These are phyloP conservation scores for Tinamus guttatus DNA, from an alignment of 2,113 vertebrate species.

Conservation along the genomic window DNA sequence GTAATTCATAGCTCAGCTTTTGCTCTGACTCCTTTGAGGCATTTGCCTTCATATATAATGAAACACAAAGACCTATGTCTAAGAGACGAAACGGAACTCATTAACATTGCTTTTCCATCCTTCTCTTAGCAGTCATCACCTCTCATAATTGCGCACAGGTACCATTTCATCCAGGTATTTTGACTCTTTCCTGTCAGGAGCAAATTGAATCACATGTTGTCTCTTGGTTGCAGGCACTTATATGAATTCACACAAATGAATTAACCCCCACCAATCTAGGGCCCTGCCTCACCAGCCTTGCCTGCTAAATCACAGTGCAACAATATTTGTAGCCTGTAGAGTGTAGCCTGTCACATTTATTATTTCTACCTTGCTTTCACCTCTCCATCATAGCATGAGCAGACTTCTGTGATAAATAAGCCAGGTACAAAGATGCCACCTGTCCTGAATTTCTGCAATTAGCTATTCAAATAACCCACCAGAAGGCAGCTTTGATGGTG, in stretches of 20 bases:
- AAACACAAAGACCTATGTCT: not conserved
- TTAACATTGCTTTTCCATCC: not conserved
- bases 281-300: not conserved
- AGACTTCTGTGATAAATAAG: conserved; percentile 31
- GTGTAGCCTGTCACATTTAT: not conserved
- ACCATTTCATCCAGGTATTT: not conserved
- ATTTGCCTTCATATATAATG: conserved; percentile 13
- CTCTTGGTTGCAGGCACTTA: not conserved
- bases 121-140: not conserved
- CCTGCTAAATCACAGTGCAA: not conserved
- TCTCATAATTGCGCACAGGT: not conserved
- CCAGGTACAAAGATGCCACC: not conserved
- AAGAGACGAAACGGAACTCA: not conserved
- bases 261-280: not conserved
- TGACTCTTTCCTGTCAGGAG: not conserved
- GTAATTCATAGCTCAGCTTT: not conserved
- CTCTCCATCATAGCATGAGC: not conserved
- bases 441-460: conserved; percentile 7
- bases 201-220: not conserved
- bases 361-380: not conserved
- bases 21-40: not conserved
- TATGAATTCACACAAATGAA: not conserved
- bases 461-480: not conserved
- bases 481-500: conserved; percentile 1
- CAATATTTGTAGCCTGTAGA: not conserved